Conservation (phyloP, 2,888 invertebrate species). For the Synanthedon formicaeformis region DNA sequence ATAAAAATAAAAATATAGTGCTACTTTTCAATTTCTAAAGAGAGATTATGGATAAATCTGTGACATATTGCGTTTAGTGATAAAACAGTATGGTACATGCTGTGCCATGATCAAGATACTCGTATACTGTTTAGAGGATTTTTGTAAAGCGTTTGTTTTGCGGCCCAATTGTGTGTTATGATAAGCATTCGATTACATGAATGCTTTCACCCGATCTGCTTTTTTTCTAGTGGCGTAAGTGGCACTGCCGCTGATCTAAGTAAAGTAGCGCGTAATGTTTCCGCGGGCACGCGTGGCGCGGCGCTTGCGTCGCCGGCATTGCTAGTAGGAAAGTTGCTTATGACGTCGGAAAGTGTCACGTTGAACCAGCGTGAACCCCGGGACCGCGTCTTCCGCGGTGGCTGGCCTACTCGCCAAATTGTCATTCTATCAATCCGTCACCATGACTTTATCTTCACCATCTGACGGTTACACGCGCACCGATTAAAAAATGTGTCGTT, state of each 20-base stretch:
- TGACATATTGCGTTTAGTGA: no score
- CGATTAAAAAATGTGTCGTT: constrained; percentile 24
- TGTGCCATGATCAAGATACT: no score
- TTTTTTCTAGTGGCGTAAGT: constrained; percentile 16
- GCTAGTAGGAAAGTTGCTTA: constrained; percentile 69
- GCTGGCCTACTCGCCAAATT: constrained; percentile 66
- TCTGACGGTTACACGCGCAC: constrained; percentile 37
- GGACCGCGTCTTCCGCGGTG: constrained; percentile 53
- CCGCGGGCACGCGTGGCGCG: constrained; percentile 33
- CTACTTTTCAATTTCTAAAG: no score
- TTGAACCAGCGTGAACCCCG: constrained; percentile 68
- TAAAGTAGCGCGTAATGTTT: constrained; percentile 38
- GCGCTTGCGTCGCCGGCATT: constrained; percentile 36
- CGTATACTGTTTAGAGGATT: no score
- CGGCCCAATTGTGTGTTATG: neutral
- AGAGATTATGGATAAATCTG: no score
- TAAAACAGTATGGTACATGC: no score
- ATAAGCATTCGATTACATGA: neutral
- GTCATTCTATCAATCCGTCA: constrained; percentile 67
- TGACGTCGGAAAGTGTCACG: constrained; percentile 69
- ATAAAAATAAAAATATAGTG: no score
- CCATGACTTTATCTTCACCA: constrained; percentile 54
- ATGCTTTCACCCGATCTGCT: constrained; percentile 10
- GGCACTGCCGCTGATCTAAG: constrained; percentile 23
- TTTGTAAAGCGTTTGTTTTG: no score